These are phyloP conservation scores for Macroteleia sp. DNA, from an alignment of 2,888 invertebrate species.

Conservation along the genomic window DNA sequence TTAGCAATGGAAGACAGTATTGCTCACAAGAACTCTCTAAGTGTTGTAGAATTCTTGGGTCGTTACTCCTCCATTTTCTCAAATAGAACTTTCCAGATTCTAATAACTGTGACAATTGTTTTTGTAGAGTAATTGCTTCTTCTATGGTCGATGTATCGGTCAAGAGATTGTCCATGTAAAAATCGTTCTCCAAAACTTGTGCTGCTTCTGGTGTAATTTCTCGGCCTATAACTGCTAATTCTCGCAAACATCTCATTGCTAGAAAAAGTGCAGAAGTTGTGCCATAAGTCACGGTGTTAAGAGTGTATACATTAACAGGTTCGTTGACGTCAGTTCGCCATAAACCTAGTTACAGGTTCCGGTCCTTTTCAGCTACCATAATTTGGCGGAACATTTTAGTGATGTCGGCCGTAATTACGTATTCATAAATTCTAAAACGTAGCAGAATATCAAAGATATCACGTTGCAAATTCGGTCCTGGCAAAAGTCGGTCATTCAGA, in stretches of 20 bases:
- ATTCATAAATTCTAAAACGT: slow-evolving; percentile 16
- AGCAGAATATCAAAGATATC: slow-evolving; percentile 20
- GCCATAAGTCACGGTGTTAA: neutral
- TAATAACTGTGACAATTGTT: slow-evolving; percentile 17
- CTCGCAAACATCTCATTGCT: slow-evolving; percentile 5
- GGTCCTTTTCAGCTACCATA: neutral
- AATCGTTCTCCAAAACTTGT: slow-evolving; percentile 57
- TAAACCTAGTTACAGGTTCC: neutral
- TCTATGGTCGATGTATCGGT: neutral
- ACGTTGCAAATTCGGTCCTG: too few relatives aligned
- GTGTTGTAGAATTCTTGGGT: neutral
- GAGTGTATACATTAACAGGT: neutral
- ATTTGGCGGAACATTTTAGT: slow-evolving; percentile 13
- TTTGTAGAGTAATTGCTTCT: slow-evolving; percentile 58
- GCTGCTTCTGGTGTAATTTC: neutral
- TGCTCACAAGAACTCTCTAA: neutral
- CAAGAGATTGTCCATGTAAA: too few relatives aligned
- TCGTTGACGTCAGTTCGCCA: neutral
- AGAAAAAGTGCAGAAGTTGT: neutral
- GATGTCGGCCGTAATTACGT: slow-evolving; percentile 47
- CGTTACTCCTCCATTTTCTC: slow-evolving; percentile 44
- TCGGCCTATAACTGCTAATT: neutral
- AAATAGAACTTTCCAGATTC: slow-evolving; percentile 24
- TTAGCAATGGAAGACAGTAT: slow-evolving; percentile 49
- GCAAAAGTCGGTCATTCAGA: too few relatives aligned